Conservation (phyloP, 2,888 invertebrate species). For the Lasioglossum figueresi region DNA sequence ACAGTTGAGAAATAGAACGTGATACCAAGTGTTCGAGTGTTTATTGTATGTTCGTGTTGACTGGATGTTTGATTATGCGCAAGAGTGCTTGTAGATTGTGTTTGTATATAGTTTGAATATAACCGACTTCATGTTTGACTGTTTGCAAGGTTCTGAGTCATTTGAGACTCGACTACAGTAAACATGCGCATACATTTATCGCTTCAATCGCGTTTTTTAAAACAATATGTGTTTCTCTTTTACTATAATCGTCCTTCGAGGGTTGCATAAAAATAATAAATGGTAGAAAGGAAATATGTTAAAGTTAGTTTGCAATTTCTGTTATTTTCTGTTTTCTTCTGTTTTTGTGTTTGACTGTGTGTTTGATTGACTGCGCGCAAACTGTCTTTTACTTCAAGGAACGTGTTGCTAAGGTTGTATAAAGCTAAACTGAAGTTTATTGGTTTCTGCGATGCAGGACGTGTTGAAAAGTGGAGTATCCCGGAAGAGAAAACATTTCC, state of each 20-base stretch:
- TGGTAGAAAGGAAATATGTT: background rate
- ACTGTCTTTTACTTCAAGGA: background rate
- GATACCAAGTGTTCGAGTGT: background rate
- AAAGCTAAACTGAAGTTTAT: background rate
- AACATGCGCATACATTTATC: background rate
- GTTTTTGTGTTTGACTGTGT: background rate
- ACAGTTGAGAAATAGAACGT: conserved; percentile 2
- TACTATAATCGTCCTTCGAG: background rate
- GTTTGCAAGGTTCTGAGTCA: background rate
- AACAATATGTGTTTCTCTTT: background rate
- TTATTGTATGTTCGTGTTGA: conserved; percentile 1
- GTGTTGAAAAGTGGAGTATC: background rate
- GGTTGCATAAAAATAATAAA: background rate
- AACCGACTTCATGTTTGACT: background rate
- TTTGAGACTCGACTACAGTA: background rate
- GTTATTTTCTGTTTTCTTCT: background rate
- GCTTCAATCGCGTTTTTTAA: background rate
- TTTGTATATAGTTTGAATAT: background rate
- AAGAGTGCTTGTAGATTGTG: background rate
- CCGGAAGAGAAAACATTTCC: background rate
- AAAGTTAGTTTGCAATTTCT: background rate
- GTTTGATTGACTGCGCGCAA: background rate
- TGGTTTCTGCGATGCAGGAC: background rate
- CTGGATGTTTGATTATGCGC: background rate
- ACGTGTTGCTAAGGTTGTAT: background rate